Evolutionary conservation across 30 jellyfish, hydroid and myxozoan species (phyloP).

Genomic region (Nemopilema nomurai): DNA sequence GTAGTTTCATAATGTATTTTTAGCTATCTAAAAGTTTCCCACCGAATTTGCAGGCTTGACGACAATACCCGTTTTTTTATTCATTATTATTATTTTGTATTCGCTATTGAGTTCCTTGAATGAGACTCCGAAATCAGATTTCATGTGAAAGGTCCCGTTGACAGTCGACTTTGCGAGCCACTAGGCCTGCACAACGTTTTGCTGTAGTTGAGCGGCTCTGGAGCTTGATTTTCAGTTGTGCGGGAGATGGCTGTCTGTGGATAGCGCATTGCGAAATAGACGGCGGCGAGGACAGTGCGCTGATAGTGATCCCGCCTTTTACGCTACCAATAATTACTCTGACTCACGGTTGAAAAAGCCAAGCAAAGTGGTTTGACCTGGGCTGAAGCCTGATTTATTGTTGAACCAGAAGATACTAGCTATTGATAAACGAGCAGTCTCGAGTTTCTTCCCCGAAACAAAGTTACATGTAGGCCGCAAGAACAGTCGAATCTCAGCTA

Average conservation of each 20-base stretch:
- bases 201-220: not conserved
- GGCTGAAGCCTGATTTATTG: not conserved
- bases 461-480: not conserved
- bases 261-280: not conserved
- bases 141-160: not conserved
- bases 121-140: not conserved
- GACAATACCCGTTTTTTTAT: too few species aligned
- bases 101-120: not conserved
- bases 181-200: not conserved
- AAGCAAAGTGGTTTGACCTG: not conserved
- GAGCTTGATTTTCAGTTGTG: not conserved
- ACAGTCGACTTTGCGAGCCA: not conserved
- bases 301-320: not conserved
- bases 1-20: not conserved
- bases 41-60: not conserved
- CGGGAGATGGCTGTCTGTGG: not conserved
- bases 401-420: not conserved
- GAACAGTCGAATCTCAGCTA: not conserved
- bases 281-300: not conserved
- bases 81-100: too few species aligned
- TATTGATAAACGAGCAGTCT: not conserved
- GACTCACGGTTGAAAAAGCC: not conserved
- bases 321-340: not conserved
- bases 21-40: too few species aligned
- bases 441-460: not conserved